Percentiles rank a stretch among this genome's conserved stretches.
Evolutionary conservation across 1,140 invertebrate species (phyloP).

Genomic region (Plectus sambesii): DNA sequence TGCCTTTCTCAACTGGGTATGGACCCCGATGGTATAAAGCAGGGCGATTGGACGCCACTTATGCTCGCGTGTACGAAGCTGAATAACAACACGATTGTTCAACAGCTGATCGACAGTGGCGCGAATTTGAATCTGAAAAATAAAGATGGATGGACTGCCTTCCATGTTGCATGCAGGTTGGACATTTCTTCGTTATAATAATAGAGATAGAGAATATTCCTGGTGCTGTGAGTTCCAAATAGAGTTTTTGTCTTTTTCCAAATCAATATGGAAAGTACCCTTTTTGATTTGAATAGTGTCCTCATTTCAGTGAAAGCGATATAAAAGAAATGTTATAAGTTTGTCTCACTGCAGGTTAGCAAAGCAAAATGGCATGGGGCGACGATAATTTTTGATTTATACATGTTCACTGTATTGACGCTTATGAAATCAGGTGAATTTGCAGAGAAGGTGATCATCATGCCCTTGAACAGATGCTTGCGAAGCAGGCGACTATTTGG

Average conservation of each 20-base stretch:
- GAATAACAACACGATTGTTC: constrained; percentile 48
- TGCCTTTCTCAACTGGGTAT: too few species aligned
- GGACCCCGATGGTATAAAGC: neutral
- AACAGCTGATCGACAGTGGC: constrained; percentile 50
- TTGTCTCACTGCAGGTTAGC: too few species aligned
- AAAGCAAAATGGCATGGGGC: too few species aligned
- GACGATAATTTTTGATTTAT: too few species aligned
- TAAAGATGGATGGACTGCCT: constrained; percentile 62
- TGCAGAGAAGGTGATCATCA: constrained; percentile 50
- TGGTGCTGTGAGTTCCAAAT: too few species aligned
- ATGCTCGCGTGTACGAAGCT: constrained; percentile 61
- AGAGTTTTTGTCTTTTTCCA: too few species aligned
- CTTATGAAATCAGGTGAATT: constrained; percentile 12
- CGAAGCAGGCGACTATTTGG: constrained; percentile 42
- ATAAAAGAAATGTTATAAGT: too few species aligned
- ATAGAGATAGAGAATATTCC: too few species aligned
- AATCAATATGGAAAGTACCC: too few species aligned
- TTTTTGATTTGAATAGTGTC: too few species aligned
- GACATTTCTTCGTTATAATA: too few species aligned
- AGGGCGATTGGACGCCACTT: constrained; percentile 52
- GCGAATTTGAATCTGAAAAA: constrained; percentile 53
- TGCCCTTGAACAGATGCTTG: constrained; percentile 51
- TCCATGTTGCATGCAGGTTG: constrained; percentile 55
- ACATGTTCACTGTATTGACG: constrained; percentile 5
- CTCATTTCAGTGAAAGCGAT: too few species aligned